Base-by-base conservation (phyloP, 2,797 vertebrate genomes). In the Macrochelys suwanniensis region DNA sequence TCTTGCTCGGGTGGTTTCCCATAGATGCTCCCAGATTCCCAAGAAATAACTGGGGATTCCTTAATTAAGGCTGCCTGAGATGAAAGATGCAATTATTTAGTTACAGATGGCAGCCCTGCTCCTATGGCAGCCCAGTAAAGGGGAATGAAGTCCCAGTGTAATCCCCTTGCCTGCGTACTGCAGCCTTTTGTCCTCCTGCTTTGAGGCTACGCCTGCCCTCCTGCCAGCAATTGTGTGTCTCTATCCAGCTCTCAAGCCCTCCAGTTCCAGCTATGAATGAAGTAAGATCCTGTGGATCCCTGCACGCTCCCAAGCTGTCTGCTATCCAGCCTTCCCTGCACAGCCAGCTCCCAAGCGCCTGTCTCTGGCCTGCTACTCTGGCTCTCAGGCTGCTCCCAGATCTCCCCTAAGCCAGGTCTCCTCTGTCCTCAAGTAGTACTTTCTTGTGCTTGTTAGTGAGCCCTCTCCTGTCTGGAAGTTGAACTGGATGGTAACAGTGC, bases 401-500 rank as follows among this genome's bases (percentile, higher is more conserved):
- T 71, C 19, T 37, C n/a, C 65, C 65, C 65, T 68, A 8, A 68
- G 17, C 61, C 33, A 65, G 61, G 33, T 65, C 33, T 65, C 65
- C 65, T 68, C n/a, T 68, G 65, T 68, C 33, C n/a, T 68, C 65
- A n/a, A 68, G 8, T 68, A 37, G 61, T 21, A 68, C 65, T 68
- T 68, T 37, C 61, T 68, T 68, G 61, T 68, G 33, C 16, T 68
- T 68, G 61, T 94, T 86, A 0, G 0, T 74, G 89, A 76, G 37
- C 71, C 85, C 92, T 87, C 87, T 93, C 49, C 80, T 3, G 9
- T 15, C n/a, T 78, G 2, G 47, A 81, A 82, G 92, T 59, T 28
- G 23, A 68, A 88, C 87, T 50, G 90, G 96, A 86, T 94, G 89
- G 91, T 82, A 78, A 84, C 92, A 53, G 49, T 80, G 16, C 54